Evolutionary conservation across 2,797 vertebrate species (phyloP).

Genomic region (Harpagifer antarcticus): DNA sequence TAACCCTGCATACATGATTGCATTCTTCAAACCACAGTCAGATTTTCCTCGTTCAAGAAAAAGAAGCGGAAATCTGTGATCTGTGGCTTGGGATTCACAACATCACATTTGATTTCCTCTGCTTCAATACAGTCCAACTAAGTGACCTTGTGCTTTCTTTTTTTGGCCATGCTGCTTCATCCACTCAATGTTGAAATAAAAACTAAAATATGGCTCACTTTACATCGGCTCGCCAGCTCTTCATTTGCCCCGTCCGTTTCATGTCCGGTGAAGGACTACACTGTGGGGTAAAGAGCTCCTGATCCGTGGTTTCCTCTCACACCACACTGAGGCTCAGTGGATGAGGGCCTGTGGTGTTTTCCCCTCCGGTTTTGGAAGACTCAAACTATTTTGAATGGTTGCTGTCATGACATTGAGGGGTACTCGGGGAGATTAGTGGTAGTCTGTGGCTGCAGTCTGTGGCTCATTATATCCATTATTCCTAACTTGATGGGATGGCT

Average conservation of each 20-base stretch:
- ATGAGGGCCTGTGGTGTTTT: slow-evolving; percentile 37
- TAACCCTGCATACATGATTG: not conserved
- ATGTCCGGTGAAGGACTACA: not conserved
- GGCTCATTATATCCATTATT: slow-evolving; percentile 53
- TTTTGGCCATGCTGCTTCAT: slow-evolving; percentile 9
- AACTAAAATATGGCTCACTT: slow-evolving; percentile 8
- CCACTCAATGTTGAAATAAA: slow-evolving; percentile 17
- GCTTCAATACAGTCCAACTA: slow-evolving; percentile 28
- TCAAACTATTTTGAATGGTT: slow-evolving; percentile 53
- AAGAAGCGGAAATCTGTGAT: not conserved
- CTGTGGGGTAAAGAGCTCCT: slow-evolving; percentile 12
- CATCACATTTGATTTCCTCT: slow-evolving; percentile 21
- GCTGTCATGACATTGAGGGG: slow-evolving; percentile 48
- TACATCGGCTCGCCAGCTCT: not conserved
- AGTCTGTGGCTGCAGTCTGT: slow-evolving; percentile 41
- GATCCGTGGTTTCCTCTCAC: slow-evolving; percentile 48
- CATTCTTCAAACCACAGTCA: not conserved
- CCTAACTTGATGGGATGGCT: slow-evolving; percentile 38
- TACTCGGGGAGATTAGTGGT: slow-evolving; percentile 48
- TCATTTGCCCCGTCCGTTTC: not conserved
- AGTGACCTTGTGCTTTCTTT: slow-evolving; percentile 15
- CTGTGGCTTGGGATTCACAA: not conserved
- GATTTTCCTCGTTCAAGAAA: not conserved
- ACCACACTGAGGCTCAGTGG: slow-evolving; percentile 25
- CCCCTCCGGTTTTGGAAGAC: slow-evolving; percentile 39